These are phyloP conservation scores for Helicoverpa armigera DNA, from an alignment of 1,140 invertebrate genomes.

Conservation along the genomic window DNA sequence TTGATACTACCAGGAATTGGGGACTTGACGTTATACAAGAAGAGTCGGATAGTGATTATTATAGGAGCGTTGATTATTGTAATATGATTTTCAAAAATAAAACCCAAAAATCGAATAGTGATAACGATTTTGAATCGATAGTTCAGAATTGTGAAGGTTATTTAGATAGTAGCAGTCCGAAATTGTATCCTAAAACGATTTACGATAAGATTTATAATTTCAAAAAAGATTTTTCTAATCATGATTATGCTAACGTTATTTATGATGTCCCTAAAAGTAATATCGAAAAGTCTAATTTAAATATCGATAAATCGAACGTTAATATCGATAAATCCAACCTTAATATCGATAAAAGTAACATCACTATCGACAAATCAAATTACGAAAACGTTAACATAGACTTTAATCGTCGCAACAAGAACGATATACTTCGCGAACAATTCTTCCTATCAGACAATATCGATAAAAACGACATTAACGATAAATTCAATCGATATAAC, in stretches of 20 bases:
- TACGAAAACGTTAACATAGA: conserved; percentile 63
- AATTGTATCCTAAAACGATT: conserved; percentile 71
- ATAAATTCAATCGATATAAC: conserved; percentile 71
- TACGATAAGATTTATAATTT: conserved; percentile 78
- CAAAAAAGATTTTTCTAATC: conserved; percentile 81
- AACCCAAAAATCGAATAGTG: conserved; percentile 37
- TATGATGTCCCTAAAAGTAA: conserved; percentile 26
- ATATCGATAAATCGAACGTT: conserved; percentile 22
- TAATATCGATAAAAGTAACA: conserved; percentile 11
- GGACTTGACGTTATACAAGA: conserved; percentile 83
- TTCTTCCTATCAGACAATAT: conserved; percentile 76
- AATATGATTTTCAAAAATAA: conserved; percentile 63
- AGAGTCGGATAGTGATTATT: conserved; percentile 85
- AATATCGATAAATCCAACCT: conserved; percentile 15
- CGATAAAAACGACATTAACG: conserved; percentile 79
- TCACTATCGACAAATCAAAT: conserved; percentile 24
- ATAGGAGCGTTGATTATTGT: conserved; percentile 79
- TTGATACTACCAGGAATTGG: conserved; percentile 75
- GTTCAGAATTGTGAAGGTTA: conserved; percentile 74
- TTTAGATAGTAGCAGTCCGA: conserved; percentile 67
- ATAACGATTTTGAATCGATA: conserved; percentile 68
- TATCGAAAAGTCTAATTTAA: conserved; percentile 33
- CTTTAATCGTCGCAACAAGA: conserved; percentile 70
- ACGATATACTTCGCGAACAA: conserved; percentile 75
- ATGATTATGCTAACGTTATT: conserved; percentile 75